A percentile compares a stretch with the other conserved stretches of the same genome.
Evolutionary conservation across 1,140 invertebrate genomes (phyloP).

Genomic region (Melitaea cinxia): DNA sequence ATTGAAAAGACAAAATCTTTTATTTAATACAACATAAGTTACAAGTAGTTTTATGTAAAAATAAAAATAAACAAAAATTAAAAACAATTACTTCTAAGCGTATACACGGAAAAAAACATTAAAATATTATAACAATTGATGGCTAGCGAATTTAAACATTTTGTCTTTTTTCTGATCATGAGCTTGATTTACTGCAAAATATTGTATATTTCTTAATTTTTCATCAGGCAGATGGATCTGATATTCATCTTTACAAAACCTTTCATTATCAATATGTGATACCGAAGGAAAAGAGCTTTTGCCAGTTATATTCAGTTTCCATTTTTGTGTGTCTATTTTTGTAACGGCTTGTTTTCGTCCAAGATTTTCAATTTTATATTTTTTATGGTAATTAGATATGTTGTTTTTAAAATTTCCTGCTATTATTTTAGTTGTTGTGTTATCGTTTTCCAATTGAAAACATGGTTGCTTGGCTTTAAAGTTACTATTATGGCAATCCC

Average conservation of each 20-base stretch:
- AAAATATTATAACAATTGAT: constrained; percentile 41
- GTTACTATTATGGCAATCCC: constrained; percentile 19
- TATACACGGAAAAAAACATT: too few species aligned
- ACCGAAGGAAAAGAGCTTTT: constrained; percentile 11
- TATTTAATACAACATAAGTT: not conserved
- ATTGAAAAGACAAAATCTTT: constrained; percentile 1
- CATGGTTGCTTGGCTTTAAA: constrained; percentile 30
- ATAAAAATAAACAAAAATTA: not conserved
- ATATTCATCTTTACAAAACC: constrained; percentile 8
- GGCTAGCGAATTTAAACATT: constrained; percentile 68
- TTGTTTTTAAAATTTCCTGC: constrained; percentile 50
- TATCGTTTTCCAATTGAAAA: constrained; percentile 31
- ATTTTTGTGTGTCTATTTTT: constrained; percentile 48
- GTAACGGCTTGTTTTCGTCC: constrained; percentile 50
- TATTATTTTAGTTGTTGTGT: constrained; percentile 45
- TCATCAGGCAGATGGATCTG: constrained; percentile 30
- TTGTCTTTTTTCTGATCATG: constrained; percentile 59
- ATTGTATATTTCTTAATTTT: constrained; percentile 48
- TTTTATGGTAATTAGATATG: constrained; percentile 37
- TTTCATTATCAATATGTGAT: constrained; percentile 27
- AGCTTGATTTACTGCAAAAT: constrained; percentile 38
- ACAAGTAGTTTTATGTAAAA: not conserved
- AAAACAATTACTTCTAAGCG: not conserved
- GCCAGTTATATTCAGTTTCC: constrained; percentile 26
- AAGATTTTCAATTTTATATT: constrained; percentile 42